Evolutionary conservation across 2,888 invertebrate genomes (phyloP).

Genomic region (Pegoplata infirma): DNA sequence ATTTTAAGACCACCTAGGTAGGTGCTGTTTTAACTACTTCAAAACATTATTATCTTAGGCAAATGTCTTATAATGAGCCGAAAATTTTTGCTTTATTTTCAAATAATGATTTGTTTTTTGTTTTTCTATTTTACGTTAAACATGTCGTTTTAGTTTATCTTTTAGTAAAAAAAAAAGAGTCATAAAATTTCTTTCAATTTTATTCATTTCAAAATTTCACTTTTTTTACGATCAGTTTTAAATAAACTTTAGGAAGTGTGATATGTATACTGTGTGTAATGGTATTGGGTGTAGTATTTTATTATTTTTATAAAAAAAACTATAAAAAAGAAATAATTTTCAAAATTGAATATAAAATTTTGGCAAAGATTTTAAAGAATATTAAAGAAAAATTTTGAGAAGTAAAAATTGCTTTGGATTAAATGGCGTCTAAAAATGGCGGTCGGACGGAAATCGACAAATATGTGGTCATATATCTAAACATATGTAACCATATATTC

Average conservation of each 20-base stretch:
- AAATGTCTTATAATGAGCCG: background rate
- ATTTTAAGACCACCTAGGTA: slow-evolving; percentile 47
- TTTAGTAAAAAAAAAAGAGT: background rate
- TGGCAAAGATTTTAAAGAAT: too few species aligned
- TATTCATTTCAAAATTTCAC: background rate
- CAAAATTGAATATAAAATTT: too few species aligned
- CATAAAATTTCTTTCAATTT: background rate
- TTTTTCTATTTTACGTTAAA: background rate
- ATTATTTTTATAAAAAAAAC: too few species aligned
- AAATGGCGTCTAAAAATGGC: too few species aligned
- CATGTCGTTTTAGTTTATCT: background rate
- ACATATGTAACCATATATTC: too few species aligned
- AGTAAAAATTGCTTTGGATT: too few species aligned
- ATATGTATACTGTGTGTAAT: too few species aligned
- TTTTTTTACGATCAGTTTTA: background rate
- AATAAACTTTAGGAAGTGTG: background rate
- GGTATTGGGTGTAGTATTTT: too few species aligned
- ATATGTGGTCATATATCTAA: too few species aligned
- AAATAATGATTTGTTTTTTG: background rate
- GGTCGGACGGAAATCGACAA: too few species aligned
- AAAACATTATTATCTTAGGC: slow-evolving; percentile 33
- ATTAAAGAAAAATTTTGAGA: too few species aligned
- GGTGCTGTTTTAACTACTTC: slow-evolving; percentile 36
- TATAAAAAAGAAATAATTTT: too few species aligned
- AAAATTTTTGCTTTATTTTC: slow-evolving; percentile 1